phyloP scores from a whole-genome alignment of 2,888 invertebrate species.

The Parnassius apollo region DNA sequence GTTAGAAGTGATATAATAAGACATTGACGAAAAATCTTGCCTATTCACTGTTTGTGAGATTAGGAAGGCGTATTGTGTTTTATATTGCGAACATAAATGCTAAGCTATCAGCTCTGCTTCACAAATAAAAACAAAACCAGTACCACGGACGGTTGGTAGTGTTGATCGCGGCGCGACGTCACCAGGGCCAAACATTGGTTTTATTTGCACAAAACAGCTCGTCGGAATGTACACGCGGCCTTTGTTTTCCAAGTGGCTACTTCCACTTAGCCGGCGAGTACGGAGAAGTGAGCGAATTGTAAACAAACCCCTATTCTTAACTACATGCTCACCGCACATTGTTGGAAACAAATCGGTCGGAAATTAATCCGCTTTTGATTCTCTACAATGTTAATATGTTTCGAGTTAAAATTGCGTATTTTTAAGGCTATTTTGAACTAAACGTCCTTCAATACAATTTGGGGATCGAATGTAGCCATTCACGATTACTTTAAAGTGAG shows the following conservation, averaged over 20 bases:
- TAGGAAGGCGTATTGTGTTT: too few species aligned
- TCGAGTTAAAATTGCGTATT: too few species aligned
- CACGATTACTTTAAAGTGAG: too few species aligned
- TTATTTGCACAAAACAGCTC: slow-evolving; percentile 28
- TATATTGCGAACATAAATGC: too few species aligned
- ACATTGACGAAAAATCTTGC: too few species aligned
- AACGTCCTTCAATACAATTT: too few species aligned
- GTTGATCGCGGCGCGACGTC: slow-evolving; percentile 10
- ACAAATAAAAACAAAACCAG: neutral
- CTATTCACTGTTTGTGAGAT: too few species aligned
- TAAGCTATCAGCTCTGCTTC: too few species aligned
- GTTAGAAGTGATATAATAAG: too few species aligned
- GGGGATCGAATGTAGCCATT: too few species aligned
- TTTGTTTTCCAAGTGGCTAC: slow-evolving; percentile 28
- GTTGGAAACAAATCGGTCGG: neutral
- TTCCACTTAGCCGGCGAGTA: slow-evolving; percentile 29
- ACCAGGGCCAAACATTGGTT: slow-evolving; percentile 23
- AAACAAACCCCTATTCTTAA: slow-evolving; percentile 40
- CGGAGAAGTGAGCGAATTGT: slow-evolving; percentile 42
- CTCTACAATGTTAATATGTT: neutral
- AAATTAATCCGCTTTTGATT: slow-evolving; percentile 11
- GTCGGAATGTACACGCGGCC: slow-evolving; percentile 27
- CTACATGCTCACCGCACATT: slow-evolving; percentile 9
- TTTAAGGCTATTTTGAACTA: too few species aligned
- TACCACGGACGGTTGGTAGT: slow-evolving; percentile 1